These are phyloP conservation scores for Ictalurus furcatus DNA, from an alignment of 2,113 vertebrate species.

Conservation along the genomic window DNA sequence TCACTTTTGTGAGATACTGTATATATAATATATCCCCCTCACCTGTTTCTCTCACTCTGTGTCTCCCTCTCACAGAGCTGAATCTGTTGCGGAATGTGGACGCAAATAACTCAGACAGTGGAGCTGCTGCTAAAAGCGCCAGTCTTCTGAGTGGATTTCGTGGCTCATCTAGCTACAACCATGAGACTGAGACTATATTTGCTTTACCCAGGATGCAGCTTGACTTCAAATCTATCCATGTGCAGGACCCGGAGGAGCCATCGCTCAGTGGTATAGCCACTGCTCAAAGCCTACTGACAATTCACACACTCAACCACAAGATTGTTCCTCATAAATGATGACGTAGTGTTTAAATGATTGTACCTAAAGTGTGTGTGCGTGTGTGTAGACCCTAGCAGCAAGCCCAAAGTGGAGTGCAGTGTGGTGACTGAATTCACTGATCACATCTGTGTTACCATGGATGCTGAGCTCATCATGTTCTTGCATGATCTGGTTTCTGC, in stretches of 20 bases:
- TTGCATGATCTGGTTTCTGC: conserved; percentile 97
- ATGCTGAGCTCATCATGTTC: conserved; percentile 98
- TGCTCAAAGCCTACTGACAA: not conserved
- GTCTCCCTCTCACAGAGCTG: conserved; percentile 74
- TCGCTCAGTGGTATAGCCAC: conserved; percentile 80
- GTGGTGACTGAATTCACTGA: conserved; percentile 99
- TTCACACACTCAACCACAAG: too few relatives aligned
- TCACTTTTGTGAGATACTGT: too few relatives aligned
- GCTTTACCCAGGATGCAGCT: conserved; percentile 97
- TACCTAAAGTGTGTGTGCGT: conserved; percentile 10
- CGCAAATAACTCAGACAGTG: conserved; percentile 86
- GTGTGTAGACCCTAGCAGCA: conserved; percentile 81
- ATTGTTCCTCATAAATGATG: too few relatives aligned
- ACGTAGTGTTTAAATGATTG: not conserved
- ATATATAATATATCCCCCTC: not conserved
- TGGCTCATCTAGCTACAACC: conserved; percentile 92
- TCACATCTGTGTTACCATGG: conserved; percentile 99
- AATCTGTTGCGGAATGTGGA: conserved; percentile 94
- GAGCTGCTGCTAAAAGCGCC: conserved; percentile 84
- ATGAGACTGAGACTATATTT: conserved; percentile 98
- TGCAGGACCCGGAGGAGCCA: conserved; percentile 93
- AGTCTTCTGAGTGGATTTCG: conserved; percentile 91
- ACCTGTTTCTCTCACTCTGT: not conserved
- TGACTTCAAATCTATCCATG: conserved; percentile 96
- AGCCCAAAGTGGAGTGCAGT: conserved; percentile 97